Evolutionary conservation across 2,888 invertebrate genomes (phyloP), one percentile per base, ranked within the genome.

Genomic region (Andrena chrysosceles): DNA sequence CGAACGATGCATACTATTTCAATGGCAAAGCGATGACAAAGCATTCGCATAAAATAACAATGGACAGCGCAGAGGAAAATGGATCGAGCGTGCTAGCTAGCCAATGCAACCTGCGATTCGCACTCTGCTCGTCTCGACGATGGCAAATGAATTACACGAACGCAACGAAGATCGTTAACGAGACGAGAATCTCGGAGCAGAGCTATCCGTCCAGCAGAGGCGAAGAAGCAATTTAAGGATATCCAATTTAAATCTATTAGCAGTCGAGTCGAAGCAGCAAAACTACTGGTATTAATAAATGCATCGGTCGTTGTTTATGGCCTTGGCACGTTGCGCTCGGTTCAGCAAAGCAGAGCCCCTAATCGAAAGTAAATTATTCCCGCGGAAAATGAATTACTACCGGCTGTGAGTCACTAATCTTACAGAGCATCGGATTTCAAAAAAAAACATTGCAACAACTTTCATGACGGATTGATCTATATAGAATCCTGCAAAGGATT

Each of bases 181-280:
- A 20, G 7, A 8, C 42, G 29, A 23, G 66, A 48, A 56, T 56
- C 54, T 35, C 64, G 29, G 16, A 13, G 26, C n/a, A 20, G 16
- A 20, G 26, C n/a, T 26, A 60, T 48, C 23, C n/a, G 23, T 77
- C 33, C 16, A 33, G 16, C 13, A 16, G 54, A 52, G 33, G 49
- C 16, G 26, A 42, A 42, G 48, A 42, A 31, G 29, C 16, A 35
- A 54, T 29, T 52, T 52, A 69, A 69, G 52, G 52, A 62, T 62
- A 63, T 60, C 56, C 26, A 75, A 78, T 75, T 78, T 42, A 67
- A 63, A 78, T 68, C 68, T 33, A 78, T 68, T 48, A 56, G 29
- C 67, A 48, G 16, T n/a, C 42, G 29, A 48, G 20, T 23, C 26
- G 66, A 23, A 31, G 29, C 35, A 54, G 20, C 13, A 0, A 20